These are phyloP conservation scores for Halcyon malimbica DNA, from an alignment of 2,113 vertebrate genomes.

Conservation along the genomic window DNA sequence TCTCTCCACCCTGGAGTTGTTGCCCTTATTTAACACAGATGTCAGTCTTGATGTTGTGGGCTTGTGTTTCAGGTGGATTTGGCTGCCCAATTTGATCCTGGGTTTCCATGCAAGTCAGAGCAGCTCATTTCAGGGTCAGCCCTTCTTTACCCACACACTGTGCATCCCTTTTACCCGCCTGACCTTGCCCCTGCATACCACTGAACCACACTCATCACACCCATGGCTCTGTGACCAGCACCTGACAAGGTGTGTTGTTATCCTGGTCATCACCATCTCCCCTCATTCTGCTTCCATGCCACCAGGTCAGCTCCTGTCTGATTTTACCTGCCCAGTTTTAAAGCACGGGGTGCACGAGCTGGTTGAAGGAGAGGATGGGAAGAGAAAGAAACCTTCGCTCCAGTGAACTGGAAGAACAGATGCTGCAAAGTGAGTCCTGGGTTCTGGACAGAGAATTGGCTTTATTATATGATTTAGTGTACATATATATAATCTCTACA, in stretches of 20 bases:
- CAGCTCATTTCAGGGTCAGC: background rate
- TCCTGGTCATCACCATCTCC: background rate
- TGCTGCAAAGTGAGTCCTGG: background rate
- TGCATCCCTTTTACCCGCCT: background rate
- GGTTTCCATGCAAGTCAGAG: background rate
- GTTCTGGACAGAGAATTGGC: background rate
- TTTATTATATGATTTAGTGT: constrained; percentile 48
- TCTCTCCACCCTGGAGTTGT: too few relatives aligned
- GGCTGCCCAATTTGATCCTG: background rate
- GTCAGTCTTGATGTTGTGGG: background rate
- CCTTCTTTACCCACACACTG: too few relatives aligned
- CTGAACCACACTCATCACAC: background rate
- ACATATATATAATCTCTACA: background rate
- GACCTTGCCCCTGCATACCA: background rate
- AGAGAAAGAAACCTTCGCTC: rapidly evolving
- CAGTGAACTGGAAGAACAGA: background rate
- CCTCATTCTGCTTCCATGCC: rapidly evolving
- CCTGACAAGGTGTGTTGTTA: rapidly evolving
- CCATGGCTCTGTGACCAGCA: rapidly evolving
- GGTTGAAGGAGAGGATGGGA: background rate
- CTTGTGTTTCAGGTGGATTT: background rate
- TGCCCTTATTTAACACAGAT: background rate
- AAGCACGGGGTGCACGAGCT: background rate
- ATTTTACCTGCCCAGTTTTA: background rate
- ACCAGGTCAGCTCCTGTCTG: background rate